phyloP scores from a whole-genome alignment of 2,888 invertebrate species.

The Microctonus aethiopoides region DNA sequence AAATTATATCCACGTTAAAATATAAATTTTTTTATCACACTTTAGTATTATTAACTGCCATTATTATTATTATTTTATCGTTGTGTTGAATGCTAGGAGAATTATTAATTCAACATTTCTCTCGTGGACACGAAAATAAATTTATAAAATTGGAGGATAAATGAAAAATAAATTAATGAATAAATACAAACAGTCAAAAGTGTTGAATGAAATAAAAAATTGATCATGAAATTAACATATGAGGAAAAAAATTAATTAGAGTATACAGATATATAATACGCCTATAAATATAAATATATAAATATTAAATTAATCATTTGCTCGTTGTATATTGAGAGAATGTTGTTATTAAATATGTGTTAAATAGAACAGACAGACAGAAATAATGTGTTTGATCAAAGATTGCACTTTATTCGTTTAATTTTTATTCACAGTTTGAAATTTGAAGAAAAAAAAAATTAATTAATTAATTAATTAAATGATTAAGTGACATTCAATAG shows the following conservation, averaged over 20 bases:
- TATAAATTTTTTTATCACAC: too few species aligned
- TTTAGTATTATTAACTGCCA: too few species aligned
- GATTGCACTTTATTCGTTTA: too few species aligned
- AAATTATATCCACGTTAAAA: neutral
- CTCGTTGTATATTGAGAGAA: conserved; percentile 38
- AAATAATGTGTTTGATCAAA: too few species aligned
- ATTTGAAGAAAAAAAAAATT: conserved; percentile 1
- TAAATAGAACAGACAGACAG: too few species aligned
- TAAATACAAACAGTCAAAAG: neutral
- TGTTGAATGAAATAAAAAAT: conserved; percentile 27
- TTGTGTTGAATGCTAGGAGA: neutral
- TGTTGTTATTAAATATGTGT: conserved; percentile 39
- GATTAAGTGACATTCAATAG: conserved; percentile 8
- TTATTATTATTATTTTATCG: neutral
- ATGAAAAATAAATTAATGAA: neutral
- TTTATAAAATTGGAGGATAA: neutral
- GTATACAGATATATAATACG: conserved; percentile 35
- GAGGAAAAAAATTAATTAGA: conserved; percentile 32
- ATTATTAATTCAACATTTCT: too few species aligned
- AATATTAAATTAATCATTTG: conserved; percentile 43
- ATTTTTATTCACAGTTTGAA: neutral
- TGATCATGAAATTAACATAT: conserved; percentile 13
- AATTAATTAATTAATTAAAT: too few species aligned
- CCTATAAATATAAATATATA: conserved; percentile 32
- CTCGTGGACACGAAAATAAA: neutral